Evolutionary conservation across 2,888 invertebrate genomes (phyloP), one percentile per base, ranked within the genome.

Genomic region (Elysia crispata): DNA sequence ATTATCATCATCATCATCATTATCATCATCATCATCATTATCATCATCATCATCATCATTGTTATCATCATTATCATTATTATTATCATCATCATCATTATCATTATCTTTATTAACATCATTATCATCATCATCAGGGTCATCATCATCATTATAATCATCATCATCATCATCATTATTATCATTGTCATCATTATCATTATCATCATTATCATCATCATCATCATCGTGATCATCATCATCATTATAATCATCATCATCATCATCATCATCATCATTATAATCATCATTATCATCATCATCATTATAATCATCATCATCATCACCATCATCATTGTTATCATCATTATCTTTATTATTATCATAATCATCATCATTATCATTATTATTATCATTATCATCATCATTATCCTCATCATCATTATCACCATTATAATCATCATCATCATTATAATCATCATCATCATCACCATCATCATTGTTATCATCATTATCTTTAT

Each of bases 241-340:
- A 49, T 72, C 50, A 72, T 72, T 23, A 70, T 70, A 30, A 70
- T 70, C 33, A 70, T 70, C 70, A 70, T 70, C 30, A 70, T 70
- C 70, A 70, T 70, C 70, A 70, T 70, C 70, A 70, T 70, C 33
- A 70, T 31, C 70, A 70, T 70, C 70, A 70, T 70, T 33, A 70
- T 31, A 30, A 70, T 31, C 70, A 70, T 31, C 70, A 31, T 31
- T 33, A 31, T 31, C 70, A 70, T 31, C 41, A 70, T 18, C 41
- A 41, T 41, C 41, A 41, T 41, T 11, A 41, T 3, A 3, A 41
- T 41, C 41, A 41, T 6, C 11, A 41, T 41, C 11, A 41, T 41
- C 41, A 41, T 41, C 41, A 3, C 11, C 41, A 41, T 41, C 41
- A 41, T 41, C 33, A 70, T 41, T 23, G 23, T 23, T 23, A 70